A percentile compares a stretch with the other conserved stretches of the same genome.
These are phyloP conservation scores for Tetrao urogallus DNA, from an alignment of 2,113 vertebrate genomes.

Conservation along the genomic window DNA sequence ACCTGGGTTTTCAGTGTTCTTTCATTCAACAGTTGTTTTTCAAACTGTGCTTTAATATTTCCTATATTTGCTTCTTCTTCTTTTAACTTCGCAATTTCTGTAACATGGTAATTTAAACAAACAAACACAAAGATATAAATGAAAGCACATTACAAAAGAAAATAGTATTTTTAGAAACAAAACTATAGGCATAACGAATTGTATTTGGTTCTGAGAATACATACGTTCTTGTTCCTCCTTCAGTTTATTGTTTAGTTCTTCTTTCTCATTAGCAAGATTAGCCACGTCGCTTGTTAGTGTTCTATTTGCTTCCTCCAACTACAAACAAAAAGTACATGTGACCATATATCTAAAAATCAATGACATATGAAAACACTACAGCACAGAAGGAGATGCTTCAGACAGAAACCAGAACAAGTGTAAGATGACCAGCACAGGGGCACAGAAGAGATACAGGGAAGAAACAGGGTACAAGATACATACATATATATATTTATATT, in stretches of 20 bases:
- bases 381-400: neutral
- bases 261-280: constrained; percentile 97
- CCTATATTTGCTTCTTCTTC: constrained; percentile 87
- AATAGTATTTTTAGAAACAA: neutral
- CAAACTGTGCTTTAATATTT: constrained; percentile 87
- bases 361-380: neutral
- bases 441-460: neutral
- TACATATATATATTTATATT: neutral
- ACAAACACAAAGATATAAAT: neutral
- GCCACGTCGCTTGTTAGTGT: constrained; percentile 95
- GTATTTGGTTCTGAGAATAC: constrained; percentile 44
- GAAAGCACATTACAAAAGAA: neutral
- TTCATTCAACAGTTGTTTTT: constrained; percentile 94
- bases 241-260: constrained; percentile 95
- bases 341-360: neutral
- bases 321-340: neutral
- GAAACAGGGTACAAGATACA: neutral
- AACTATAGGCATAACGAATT: neutral
- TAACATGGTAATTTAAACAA: neutral
- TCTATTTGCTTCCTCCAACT: constrained; percentile 97
- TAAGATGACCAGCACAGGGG: neutral
- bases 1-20: constrained; percentile 97
- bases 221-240: constrained; percentile 90
- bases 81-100: constrained; percentile 87
- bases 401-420: neutral